Conservation (phyloP, 1,140 invertebrate genomes). For the Pseudomyrmex pallidus region DNA sequence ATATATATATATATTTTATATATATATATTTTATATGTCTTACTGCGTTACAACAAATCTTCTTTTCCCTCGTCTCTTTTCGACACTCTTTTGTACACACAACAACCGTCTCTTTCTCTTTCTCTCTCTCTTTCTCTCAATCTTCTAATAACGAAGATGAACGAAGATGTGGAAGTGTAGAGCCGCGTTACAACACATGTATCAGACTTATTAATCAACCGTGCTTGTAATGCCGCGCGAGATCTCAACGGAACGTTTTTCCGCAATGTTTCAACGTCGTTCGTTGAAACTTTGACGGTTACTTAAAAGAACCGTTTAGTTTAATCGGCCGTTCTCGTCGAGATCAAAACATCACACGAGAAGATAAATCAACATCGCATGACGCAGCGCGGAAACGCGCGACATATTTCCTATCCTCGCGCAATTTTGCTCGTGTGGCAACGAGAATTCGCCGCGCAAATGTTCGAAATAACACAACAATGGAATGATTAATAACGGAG, state of each 20-base stretch:
- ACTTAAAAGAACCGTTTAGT: not conserved
- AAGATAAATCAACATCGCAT: not conserved
- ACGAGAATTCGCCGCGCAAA: too few species aligned
- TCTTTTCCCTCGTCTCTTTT: not conserved
- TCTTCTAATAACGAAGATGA: conserved; percentile 59
- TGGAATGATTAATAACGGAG: not conserved
- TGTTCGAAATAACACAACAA: not conserved
- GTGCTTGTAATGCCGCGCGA: not conserved
- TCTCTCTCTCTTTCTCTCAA: not conserved
- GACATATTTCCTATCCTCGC: too few species aligned
- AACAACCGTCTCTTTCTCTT: conserved; percentile 24
- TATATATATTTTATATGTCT: conserved; percentile 47
- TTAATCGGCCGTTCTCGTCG: not conserved
- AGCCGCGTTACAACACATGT: conserved; percentile 19
- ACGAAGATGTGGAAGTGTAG: conserved; percentile 51
- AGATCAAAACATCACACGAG: not conserved
- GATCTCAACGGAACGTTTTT: not conserved
- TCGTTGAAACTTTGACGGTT: not conserved
- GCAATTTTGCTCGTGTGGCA: too few species aligned
- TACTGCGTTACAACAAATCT: conserved; percentile 11
- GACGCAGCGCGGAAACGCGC: not conserved
- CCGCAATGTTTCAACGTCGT: not conserved
- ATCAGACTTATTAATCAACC: not conserved
- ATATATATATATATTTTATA: conserved; percentile 17
- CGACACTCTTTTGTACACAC: conserved; percentile 47